Base-by-base conservation (phyloP, 1,140 invertebrate genomes). In the Nephila pilipes region DNA sequence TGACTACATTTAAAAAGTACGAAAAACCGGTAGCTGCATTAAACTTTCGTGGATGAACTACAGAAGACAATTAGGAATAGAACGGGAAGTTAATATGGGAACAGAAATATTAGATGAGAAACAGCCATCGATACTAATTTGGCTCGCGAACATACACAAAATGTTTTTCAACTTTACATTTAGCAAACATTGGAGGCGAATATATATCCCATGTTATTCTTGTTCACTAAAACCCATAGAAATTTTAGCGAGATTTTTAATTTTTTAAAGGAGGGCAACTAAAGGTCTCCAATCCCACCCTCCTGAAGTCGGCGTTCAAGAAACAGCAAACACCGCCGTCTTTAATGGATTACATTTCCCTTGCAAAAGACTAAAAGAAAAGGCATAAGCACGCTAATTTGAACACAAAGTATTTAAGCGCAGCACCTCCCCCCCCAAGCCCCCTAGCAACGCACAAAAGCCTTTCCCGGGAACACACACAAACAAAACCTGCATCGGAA, bases 311-410 rank as follows among this genome's bases (percentile, higher is more conserved):
- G 69, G 16, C 1, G 32, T 18, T 32, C 29, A 36, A 20, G 69
- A 29, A 75, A 75, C 29, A 8, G 25, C 80, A 83, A 83, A 83
- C 80, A 83, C 10, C 80, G 54, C 14, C 69, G 32, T 36, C 29
- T 75, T 83, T 83, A 83, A 83, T 38, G 29, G 80, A 83, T 83
- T 83, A 83, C 38, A 46, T 46, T 25, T 25, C 54, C 38, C 80
- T 54, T 54, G 20, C 80, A 54, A 25, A 83, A 83, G 54, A 54
- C 69, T 36, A 32, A 75, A 75, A 75, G 29, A 32, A 75, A 60
- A 32, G 69, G 65, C 16, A 75, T 32, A 75, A 75, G 69, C 46
- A 83, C 54, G 81, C 81, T 83, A 83, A 83, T 83, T 83, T 57
- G 54, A 29, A 29, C 54, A 83, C 81, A 55, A 83, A 83, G 54